Percentiles rank a stretch among this genome's conserved stretches.
phyloP scores from a whole-genome alignment of 2,113 vertebrate species.

The Psilopogon haemacephalus region DNA sequence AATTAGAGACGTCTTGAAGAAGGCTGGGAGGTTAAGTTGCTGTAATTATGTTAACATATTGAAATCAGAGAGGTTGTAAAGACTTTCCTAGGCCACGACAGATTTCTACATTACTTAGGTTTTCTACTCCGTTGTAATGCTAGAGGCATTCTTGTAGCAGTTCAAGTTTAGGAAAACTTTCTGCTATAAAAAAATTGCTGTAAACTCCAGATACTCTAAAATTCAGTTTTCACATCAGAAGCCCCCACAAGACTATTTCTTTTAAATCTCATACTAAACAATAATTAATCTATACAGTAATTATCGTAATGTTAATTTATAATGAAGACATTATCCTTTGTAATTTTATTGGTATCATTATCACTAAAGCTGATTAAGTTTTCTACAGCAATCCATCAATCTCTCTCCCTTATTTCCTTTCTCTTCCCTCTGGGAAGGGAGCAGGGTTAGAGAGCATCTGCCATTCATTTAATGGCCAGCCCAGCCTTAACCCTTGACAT shows the following conservation, averaged over 20 bases:
- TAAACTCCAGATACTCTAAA: not conserved
- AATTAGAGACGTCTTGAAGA: conserved; percentile 35
- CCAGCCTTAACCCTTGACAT: not conserved
- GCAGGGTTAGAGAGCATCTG: too few species aligned
- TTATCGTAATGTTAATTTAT: not conserved
- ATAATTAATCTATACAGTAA: not conserved
- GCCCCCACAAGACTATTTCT: not conserved
- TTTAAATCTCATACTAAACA: not conserved
- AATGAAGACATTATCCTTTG: not conserved
- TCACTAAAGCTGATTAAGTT: too few species aligned
- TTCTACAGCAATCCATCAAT: too few species aligned
- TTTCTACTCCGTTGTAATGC: not conserved
- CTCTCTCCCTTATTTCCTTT: too few species aligned
- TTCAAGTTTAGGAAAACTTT: not conserved
- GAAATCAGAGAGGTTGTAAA: not conserved
- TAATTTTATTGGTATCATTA: not conserved
- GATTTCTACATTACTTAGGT: not conserved
- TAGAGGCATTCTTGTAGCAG: not conserved
- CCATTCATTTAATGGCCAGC: too few species aligned
- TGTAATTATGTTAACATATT: not conserved
- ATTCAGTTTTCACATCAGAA: not conserved
- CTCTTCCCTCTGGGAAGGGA: too few species aligned
- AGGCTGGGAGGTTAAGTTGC: not conserved
- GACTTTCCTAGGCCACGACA: not conserved
- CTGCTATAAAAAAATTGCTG: not conserved